These are phyloP conservation scores for Tauraco erythrolophus DNA, from an alignment of 2,113 vertebrate genomes.

Conservation along the genomic window DNA sequence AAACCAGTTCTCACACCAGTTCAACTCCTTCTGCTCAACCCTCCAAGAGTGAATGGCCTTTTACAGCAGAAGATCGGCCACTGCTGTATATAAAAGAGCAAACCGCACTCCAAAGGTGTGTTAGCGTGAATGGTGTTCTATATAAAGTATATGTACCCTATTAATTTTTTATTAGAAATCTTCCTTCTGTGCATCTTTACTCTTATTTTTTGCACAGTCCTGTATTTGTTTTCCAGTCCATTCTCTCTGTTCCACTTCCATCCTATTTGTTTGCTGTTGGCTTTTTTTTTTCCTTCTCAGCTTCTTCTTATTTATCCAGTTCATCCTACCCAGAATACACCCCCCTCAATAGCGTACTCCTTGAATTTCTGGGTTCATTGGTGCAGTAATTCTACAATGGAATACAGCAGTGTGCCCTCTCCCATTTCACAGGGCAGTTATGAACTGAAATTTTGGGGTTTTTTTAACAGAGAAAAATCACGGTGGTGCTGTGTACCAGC, in stretches of 20 bases:
- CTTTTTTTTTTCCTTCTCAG: not conserved
- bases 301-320: conserved; percentile 27
- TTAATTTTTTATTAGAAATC: conserved; percentile 66
- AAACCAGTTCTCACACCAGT: not conserved
- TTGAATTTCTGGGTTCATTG: conserved; percentile 7
- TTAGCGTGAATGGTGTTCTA: conserved; percentile 24
- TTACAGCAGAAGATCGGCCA: not conserved
- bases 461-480: not conserved
- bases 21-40: not conserved
- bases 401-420: not conserved
- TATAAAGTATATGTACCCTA: conserved; percentile 51
- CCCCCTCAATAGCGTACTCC: not conserved
- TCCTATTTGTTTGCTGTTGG: conserved; percentile 5
- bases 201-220: not conserved
- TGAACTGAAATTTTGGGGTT: not conserved
- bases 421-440: not conserved
- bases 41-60: not conserved
- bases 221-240: conserved; percentile 36
- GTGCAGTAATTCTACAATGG: not conserved
- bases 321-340: not conserved
- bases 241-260: conserved; percentile 4
- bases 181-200: conserved; percentile 31
- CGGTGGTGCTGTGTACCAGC: not conserved
- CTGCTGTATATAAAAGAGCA: not conserved
- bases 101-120: conserved; percentile 27